phyloP scores from a whole-genome alignment of 1,140 invertebrate genomes.

The Philotrypesis tridentata region DNA sequence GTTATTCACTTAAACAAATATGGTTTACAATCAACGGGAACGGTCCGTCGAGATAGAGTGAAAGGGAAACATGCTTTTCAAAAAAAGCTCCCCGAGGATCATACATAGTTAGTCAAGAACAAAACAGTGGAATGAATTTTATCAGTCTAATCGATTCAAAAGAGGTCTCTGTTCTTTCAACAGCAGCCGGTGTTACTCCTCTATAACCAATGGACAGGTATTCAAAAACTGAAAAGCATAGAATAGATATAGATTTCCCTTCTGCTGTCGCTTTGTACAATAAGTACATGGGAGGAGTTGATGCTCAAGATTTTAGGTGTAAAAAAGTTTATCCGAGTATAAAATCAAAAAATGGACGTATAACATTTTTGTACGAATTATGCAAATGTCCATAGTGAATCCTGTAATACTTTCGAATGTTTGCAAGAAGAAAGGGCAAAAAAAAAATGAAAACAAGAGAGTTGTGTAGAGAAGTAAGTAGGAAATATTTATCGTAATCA shows the following conservation, averaged over 20 bases:
- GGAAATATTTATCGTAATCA: too few relatives aligned
- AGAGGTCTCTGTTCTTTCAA: constrained; percentile 35
- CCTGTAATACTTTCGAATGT: neutral
- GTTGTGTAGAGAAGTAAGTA: too few relatives aligned
- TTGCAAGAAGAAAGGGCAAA: constrained; percentile 11
- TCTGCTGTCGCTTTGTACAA: constrained; percentile 8
- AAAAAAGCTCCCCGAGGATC: constrained; percentile 30
- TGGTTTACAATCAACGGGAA: constrained; percentile 40
- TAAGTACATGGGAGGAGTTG: too few relatives aligned
- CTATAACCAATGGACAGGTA: neutral
- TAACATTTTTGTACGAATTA: too few relatives aligned
- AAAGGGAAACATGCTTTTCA: constrained; percentile 40
- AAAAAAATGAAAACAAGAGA: neutral
- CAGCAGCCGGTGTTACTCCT: constrained; percentile 19
- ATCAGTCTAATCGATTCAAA: too few relatives aligned
- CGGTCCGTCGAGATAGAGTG: constrained; percentile 36
- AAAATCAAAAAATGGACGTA: too few relatives aligned
- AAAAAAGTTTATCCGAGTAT: too few relatives aligned
- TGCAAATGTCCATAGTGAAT: too few relatives aligned
- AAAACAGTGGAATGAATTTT: too few relatives aligned
- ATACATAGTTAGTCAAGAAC: constrained; percentile 39
- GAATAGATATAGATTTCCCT: neutral
- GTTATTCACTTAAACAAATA: constrained; percentile 39
- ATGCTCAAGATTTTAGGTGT: neutral
- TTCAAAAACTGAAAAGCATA: neutral